Percentiles rank a stretch among this genome's conserved stretches.
Evolutionary conservation across 2,888 invertebrate genomes (phyloP).

Genomic region (Pharmacophagus antenor): DNA sequence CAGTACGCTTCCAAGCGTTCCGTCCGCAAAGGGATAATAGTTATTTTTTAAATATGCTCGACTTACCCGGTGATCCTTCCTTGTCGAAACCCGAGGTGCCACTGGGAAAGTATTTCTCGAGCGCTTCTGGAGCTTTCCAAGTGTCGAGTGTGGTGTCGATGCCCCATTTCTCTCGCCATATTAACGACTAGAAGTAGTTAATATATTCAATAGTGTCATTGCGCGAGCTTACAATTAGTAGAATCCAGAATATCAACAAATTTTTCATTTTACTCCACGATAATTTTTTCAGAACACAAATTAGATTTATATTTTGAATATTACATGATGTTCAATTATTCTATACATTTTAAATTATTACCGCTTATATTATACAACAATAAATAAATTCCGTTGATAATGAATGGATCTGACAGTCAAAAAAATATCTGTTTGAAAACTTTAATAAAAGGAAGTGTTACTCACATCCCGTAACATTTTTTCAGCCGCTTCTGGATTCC

Average conservation of each 20-base stretch:
- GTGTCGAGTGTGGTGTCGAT: slow-evolving; percentile 83
- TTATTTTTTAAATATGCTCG: too few species aligned
- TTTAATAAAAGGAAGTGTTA: slow-evolving; percentile 37
- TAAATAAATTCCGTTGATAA: too few species aligned
- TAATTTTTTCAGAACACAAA: too few species aligned
- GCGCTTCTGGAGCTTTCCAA: slow-evolving; percentile 86
- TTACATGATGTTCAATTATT: too few species aligned
- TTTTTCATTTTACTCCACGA: too few species aligned
- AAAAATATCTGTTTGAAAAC: background rate
- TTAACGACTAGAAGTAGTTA: slow-evolving; percentile 80
- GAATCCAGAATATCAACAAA: too few species aligned
- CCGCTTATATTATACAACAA: too few species aligned
- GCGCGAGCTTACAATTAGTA: too few species aligned
- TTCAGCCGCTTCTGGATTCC: slow-evolving; percentile 92
- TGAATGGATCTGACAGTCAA: background rate
- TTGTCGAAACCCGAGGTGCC: slow-evolving; percentile 91
- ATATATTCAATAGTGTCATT: background rate
- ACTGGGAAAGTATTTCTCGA: slow-evolving; percentile 87
- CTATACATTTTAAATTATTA: too few species aligned
- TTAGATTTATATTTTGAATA: too few species aligned
- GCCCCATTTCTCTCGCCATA: slow-evolving; percentile 88
- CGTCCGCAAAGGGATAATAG: too few species aligned
- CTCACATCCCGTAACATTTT: slow-evolving; percentile 94
- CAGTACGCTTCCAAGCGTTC: too few species aligned
- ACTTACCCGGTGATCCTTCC: slow-evolving; percentile 87